Evolutionary conservation across 1,140 invertebrate species (phyloP).

Genomic region (Aphidius ervi): DNA sequence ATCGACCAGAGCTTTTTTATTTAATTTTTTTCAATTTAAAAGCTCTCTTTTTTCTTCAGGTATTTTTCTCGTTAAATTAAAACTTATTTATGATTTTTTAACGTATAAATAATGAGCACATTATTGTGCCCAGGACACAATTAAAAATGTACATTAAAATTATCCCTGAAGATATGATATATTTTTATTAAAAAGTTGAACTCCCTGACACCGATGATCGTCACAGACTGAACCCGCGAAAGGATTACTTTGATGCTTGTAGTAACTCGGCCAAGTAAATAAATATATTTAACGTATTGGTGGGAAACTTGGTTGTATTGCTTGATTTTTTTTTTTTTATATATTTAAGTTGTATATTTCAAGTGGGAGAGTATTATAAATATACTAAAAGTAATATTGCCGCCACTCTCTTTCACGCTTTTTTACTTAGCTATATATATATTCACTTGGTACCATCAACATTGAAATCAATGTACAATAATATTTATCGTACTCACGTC

Average conservation of each 20-base stretch:
- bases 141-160: not conserved
- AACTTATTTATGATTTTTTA: not conserved
- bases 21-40: no score
- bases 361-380: conserved; percentile 6
- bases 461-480: no score
- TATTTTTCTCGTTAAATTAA: no score
- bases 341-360: not conserved
- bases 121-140: conserved; percentile 17
- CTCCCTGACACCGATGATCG: conserved; percentile 17
- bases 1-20: not conserved
- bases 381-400: not conserved
- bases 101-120: conserved; percentile 14
- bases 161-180: no score
- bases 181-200: not conserved
- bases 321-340: no score
- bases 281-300: no score
- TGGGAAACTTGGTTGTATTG: not conserved
- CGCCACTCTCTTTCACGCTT: conserved; percentile 14
- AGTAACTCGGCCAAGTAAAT: conserved; percentile 19
- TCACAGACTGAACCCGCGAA: conserved; percentile 26
- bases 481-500: no score
- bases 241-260: conserved; percentile 16
- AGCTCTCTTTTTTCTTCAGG: no score
- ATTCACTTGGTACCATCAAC: no score
- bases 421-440: not conserved